Conservation (phyloP, 2,797 vertebrate genomes). For the Percopsis omiscomaycus region DNA sequence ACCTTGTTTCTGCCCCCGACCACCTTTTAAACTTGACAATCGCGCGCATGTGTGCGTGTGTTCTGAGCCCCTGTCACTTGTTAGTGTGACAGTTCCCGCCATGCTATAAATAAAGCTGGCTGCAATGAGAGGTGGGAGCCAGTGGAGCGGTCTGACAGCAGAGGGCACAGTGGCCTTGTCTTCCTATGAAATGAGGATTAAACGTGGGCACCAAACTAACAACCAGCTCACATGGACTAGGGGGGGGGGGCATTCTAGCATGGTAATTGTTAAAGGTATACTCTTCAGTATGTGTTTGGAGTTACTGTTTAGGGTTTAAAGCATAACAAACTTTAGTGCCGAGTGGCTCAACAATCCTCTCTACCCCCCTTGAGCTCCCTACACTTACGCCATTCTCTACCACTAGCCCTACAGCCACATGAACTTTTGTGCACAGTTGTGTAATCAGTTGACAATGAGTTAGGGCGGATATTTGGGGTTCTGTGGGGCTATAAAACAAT, state of each 20-base stretch:
- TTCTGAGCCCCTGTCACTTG: constrained; percentile 62
- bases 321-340: too few relatives aligned
- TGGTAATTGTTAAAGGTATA: not conserved
- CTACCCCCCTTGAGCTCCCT: too few relatives aligned
- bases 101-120: constrained; percentile 77
- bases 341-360: too few relatives aligned
- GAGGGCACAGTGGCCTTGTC: constrained; percentile 77
- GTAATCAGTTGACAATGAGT: too few relatives aligned
- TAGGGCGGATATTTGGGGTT: too few relatives aligned
- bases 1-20: constrained; percentile 70
- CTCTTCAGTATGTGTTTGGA: too few relatives aligned
- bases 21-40: constrained; percentile 67
- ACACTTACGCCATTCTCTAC: too few relatives aligned
- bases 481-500: too few relatives aligned
- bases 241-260: not conserved
- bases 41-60: constrained; percentile 21
- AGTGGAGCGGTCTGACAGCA: constrained; percentile 73
- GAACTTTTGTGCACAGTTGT: too few relatives aligned
- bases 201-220: constrained; percentile 55
- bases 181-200: constrained; percentile 62
- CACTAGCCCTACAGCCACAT: too few relatives aligned
- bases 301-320: too few relatives aligned
- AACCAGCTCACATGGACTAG: constrained; percentile 4
- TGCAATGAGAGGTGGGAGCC: constrained; percentile 71
- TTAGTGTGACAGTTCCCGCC: constrained; percentile 61